Evolutionary conservation across 1,140 invertebrate genomes (phyloP).

Genomic region (Drosophila pruinosa): DNA sequence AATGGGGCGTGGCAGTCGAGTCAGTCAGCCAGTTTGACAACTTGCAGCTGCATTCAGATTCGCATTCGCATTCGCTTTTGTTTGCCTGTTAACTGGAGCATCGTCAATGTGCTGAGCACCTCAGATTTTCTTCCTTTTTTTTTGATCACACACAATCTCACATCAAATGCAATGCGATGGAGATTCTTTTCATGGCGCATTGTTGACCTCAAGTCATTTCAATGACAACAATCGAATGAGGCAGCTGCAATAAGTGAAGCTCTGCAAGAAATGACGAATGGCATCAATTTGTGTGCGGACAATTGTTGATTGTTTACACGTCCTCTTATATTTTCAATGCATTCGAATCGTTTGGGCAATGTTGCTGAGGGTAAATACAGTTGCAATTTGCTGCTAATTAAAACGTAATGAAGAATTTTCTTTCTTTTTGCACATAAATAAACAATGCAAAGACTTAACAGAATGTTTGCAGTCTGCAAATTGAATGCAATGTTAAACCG

Average conservation of each 20-base stretch:
- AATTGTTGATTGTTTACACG: not conserved
- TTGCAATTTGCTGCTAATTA: too few species aligned
- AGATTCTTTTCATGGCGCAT: not conserved
- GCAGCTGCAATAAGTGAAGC: not conserved
- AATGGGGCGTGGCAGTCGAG: not conserved
- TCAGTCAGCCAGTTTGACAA: not conserved
- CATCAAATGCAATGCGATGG: not conserved
- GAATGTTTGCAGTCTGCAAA: too few species aligned
- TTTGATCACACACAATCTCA: not conserved
- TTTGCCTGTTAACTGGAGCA: constrained; percentile 34
- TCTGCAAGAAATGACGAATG: not conserved
- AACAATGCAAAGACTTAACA: too few species aligned
- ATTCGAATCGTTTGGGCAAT: too few species aligned
- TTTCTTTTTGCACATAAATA: too few species aligned
- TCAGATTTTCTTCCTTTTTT: not conserved
- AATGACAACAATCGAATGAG: not conserved
- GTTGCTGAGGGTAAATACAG: too few species aligned
- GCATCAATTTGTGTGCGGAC: not conserved
- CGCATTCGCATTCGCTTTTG: constrained; percentile 28
- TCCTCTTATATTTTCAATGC: too few species aligned
- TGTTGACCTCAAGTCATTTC: not conserved
- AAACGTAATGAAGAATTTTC: too few species aligned
- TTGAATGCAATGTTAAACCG: too few species aligned
- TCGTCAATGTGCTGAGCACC: constrained; percentile 12
- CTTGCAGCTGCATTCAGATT: constrained; percentile 21